These are phyloP conservation scores for Gracilinanus agilis DNA, from an alignment of 2,113 vertebrate genomes.

Conservation along the genomic window DNA sequence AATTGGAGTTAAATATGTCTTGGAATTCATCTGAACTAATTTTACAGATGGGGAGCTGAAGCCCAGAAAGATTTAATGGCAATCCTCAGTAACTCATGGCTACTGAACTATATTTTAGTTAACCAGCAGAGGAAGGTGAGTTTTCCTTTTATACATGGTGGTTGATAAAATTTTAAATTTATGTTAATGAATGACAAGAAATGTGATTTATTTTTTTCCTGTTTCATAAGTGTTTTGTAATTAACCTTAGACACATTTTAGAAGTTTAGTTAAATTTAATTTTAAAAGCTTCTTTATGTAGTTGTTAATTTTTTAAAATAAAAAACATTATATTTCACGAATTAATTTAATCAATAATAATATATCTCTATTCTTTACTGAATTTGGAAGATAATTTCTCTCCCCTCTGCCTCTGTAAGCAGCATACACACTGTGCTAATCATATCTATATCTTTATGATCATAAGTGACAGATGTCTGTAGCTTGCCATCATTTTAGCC, in stretches of 20 bases:
- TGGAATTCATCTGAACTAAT: not conserved
- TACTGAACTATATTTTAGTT: not conserved
- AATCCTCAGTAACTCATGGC: not conserved
- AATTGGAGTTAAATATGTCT: not conserved
- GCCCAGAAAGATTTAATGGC: not conserved
- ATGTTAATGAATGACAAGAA: not conserved
- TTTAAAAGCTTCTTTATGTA: conserved; percentile 17
- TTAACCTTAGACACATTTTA: not conserved
- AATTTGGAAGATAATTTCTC: conserved; percentile 72
- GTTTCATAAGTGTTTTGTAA: not conserved
- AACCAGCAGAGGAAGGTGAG: not conserved
- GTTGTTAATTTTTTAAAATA: not conserved
- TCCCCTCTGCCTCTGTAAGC: conserved; percentile 60
- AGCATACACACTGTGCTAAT: conserved; percentile 69
- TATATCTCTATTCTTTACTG: conserved; percentile 30
- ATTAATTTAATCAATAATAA: conserved; percentile 5
- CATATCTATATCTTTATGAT: conserved; percentile 71
- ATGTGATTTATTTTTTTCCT: not conserved
- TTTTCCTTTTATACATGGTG: not conserved
- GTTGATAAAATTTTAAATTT: not conserved
- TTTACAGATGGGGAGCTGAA: not conserved
- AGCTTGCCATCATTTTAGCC: conserved; percentile 78
- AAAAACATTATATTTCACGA: conserved; percentile 54
- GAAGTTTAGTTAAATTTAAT: not conserved
- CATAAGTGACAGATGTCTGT: conserved; percentile 82